A percentile compares a stretch with the other conserved stretches of the same genome.
phyloP scores from a whole-genome alignment of 1,140 invertebrate species.

The Ruditapes philippinarum region DNA sequence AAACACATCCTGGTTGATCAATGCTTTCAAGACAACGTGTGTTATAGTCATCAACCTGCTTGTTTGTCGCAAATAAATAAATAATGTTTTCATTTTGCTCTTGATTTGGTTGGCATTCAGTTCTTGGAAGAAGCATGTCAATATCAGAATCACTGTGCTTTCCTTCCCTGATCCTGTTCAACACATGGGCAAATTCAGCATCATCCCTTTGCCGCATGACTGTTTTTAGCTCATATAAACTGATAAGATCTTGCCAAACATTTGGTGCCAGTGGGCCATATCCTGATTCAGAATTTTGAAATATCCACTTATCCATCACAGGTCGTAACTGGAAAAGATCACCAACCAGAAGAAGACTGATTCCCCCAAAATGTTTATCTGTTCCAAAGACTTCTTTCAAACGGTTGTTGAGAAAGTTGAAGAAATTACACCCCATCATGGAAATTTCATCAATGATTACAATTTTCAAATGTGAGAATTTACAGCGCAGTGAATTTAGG shows the following conservation, averaged over 20 bases:
- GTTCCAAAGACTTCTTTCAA: conserved; percentile 70
- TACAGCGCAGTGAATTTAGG: conserved; percentile 56
- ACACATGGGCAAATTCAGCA: conserved; percentile 67
- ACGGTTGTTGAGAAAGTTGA: conserved; percentile 69
- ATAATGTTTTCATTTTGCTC: no score
- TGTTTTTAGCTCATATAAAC: conserved; percentile 63
- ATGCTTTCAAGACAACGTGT: no score
- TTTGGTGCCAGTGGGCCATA: conserved; percentile 1
- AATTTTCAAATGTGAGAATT: conserved; percentile 47
- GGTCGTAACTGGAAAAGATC: conserved; percentile 50
- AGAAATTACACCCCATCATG: conserved; percentile 71
- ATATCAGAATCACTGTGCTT: conserved; percentile 68
- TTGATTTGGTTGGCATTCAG: no score
- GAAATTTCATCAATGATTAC: conserved; percentile 75
- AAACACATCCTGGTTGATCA: no score
- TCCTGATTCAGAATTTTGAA: background rate
- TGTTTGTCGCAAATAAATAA: background rate
- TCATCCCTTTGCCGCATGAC: conserved; percentile 72
- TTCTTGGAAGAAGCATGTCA: background rate
- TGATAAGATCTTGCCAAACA: conserved; percentile 17
- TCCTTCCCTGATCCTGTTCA: conserved; percentile 73
- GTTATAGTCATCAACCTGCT: no score
- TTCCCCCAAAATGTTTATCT: conserved; percentile 67
- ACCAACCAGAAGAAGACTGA: conserved; percentile 44
- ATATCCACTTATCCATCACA: conserved; percentile 44